Evolutionary conservation across 2,888 invertebrate species (phyloP), one percentile per base, ranked within the genome.

Genomic region (Ophraella communa): DNA sequence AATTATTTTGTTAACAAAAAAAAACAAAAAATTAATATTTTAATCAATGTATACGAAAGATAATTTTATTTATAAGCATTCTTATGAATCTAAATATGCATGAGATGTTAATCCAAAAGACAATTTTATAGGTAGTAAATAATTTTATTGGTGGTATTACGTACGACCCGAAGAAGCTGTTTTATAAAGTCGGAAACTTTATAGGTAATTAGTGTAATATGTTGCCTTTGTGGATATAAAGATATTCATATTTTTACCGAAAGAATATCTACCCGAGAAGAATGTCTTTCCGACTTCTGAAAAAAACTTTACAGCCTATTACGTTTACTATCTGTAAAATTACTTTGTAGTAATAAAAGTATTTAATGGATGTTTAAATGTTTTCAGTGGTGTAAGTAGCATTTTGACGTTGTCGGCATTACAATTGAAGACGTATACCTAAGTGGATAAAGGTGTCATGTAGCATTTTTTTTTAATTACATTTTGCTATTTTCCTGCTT

Each of bases 41-140:
- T n/a, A n/a, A n/a, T n/a, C n/a, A n/a, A n/a, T n/a, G n/a, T n/a
- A n/a, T n/a, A n/a, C n/a, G n/a, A n/a, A n/a, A n/a, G n/a, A n/a
- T n/a, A n/a, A n/a, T n/a, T n/a, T n/a, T n/a, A n/a, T n/a, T n/a
- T n/a, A n/a, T n/a, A n/a, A n/a, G 21, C 11, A 21, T 21, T 49
- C 57, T 58, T 49, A 58, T 58, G 57, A 58, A 58, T 58, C n/a
- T n/a, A n/a, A n/a, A 47, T 42, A 58, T 58, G 47, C 57, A 58
- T 58, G 30, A 58, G 57, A 49, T 58, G 57, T 58, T 49, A 58
- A 58, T 58, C 47, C 21, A 47, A 58, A 35, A 62, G 56, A 54
- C 35, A 62, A 49, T 49, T 62, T 62, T 56, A 62, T 56, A 30
- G 51, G 62, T 51, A 58, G 47, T 62, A 62, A 62, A 62, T 62